A percentile compares a stretch with the other conserved stretches of the same genome.
Evolutionary conservation across 2,113 vertebrate genomes (phyloP).

Genomic region (Poecilia latipinna): DNA sequence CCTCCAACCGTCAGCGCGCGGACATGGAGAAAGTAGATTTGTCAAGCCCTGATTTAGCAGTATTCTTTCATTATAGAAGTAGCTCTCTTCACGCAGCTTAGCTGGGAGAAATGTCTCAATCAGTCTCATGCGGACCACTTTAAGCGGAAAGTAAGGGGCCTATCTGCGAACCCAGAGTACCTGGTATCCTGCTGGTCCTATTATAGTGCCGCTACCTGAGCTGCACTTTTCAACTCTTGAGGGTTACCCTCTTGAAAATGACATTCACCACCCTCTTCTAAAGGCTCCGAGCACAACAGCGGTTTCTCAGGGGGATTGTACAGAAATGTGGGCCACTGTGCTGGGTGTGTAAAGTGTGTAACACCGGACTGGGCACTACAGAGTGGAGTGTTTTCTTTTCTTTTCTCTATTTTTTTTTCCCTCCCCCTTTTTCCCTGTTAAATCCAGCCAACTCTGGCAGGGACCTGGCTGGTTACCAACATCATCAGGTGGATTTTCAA

Average conservation of each 20-base stretch:
- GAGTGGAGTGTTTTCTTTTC: slow-evolving; percentile 7
- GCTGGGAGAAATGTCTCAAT: slow-evolving; percentile 66
- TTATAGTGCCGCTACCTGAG: slow-evolving; percentile 53
- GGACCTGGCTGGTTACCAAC: slow-evolving; percentile 45
- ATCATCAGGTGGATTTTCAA: slow-evolving; percentile 73
- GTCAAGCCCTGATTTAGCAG: slow-evolving; percentile 74
- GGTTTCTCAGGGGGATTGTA: slow-evolving; percentile 42
- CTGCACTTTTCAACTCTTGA: slow-evolving; percentile 49
- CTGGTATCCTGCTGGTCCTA: slow-evolving; percentile 22
- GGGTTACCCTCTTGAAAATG: slow-evolving; percentile 38
- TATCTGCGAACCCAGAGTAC: slow-evolving; percentile 56
- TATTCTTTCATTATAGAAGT: slow-evolving; percentile 72
- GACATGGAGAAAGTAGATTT: slow-evolving; percentile 78
- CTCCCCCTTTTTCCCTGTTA: slow-evolving; percentile 33
- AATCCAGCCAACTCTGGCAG: slow-evolving; percentile 63
- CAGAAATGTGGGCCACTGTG: slow-evolving; percentile 57
- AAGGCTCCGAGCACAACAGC: slow-evolving; percentile 35
- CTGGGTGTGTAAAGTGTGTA: slow-evolving; percentile 47
- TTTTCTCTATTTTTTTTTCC: neutral
- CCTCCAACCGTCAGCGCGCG: slow-evolving; percentile 65
- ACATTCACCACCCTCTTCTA: slow-evolving; percentile 32
- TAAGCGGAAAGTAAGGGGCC: slow-evolving; percentile 13
- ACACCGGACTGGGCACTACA: slow-evolving; percentile 40
- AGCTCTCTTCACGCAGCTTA: slow-evolving; percentile 70
- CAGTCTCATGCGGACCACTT: slow-evolving; percentile 58